Conservation (phyloP, 2,797 vertebrate genomes). For the Lagodon rhomboides region DNA sequence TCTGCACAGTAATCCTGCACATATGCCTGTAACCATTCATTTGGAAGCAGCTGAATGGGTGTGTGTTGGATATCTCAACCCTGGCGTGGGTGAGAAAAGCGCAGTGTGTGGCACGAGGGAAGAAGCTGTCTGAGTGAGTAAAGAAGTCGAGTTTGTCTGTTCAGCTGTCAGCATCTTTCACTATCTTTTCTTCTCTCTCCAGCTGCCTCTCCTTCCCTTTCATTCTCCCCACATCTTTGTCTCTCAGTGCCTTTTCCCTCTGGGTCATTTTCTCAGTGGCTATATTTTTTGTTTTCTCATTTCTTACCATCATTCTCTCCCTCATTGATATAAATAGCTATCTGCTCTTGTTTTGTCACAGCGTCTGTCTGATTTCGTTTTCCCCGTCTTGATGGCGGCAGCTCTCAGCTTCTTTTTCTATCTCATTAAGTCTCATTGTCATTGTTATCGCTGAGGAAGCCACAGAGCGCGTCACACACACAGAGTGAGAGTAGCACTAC, state of each 20-base stretch:
- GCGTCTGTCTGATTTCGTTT: slow-evolving; percentile 32
- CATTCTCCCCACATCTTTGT: slow-evolving; percentile 18
- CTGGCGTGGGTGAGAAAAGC: slow-evolving; percentile 34
- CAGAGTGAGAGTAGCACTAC: not conserved
- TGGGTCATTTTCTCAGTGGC: slow-evolving; percentile 19
- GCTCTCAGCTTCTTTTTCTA: slow-evolving; percentile 28
- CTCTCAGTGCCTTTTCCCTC: slow-evolving; percentile 3
- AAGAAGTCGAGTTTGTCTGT: slow-evolving; percentile 35
- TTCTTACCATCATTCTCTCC: slow-evolving; percentile 18
- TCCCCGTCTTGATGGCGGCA: slow-evolving; percentile 11
- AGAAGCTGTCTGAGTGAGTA: slow-evolving; percentile 35
- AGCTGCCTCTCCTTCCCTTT: slow-evolving; percentile 12
- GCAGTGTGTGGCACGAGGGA: slow-evolving; percentile 32
- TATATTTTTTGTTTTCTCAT: slow-evolving; percentile 26
- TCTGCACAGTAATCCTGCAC: not conserved
- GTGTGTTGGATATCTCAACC: slow-evolving; percentile 28
- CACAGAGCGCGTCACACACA: slow-evolving; percentile 5
- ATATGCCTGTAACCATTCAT: not conserved
- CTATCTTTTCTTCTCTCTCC: slow-evolving; percentile 8
- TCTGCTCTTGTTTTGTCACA: slow-evolving; percentile 27
- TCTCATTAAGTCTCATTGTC: slow-evolving; percentile 40
- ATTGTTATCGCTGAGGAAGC: slow-evolving; percentile 4
- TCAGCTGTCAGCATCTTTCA: slow-evolving; percentile 40
- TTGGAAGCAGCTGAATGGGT: slow-evolving; percentile 6
- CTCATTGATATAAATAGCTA: slow-evolving; percentile 54